These are phyloP conservation scores for Lampropteryx suffumata DNA, from an alignment of 2,888 invertebrate genomes.

Conservation along the genomic window DNA sequence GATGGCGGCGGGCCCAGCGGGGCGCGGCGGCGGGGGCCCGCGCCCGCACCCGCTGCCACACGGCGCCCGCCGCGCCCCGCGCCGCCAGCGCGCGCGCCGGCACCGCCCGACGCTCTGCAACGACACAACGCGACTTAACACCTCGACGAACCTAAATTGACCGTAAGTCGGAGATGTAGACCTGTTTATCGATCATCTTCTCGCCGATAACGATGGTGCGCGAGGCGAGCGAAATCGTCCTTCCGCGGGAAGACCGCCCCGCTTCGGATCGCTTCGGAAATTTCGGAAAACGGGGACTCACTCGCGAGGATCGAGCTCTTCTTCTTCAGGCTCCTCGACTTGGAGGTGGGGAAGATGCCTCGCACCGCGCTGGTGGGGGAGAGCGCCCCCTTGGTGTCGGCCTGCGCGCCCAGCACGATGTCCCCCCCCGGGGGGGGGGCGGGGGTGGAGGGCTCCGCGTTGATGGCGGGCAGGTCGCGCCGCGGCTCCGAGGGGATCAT, in stretches of 20 bases:
- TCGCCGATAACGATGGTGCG: too few relatives aligned
- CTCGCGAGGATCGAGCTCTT: constrained; percentile 89
- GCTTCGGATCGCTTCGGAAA: too few relatives aligned
- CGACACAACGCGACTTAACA: neutral
- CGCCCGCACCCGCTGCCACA: constrained; percentile 57
- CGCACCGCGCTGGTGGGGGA: constrained; percentile 79
- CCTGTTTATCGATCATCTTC: too few relatives aligned
- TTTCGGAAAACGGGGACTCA: too few relatives aligned
- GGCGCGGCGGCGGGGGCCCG: constrained; percentile 16
- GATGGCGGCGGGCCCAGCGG: constrained; percentile 46
- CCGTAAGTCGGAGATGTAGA: too few relatives aligned
- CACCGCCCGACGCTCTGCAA: constrained; percentile 54
- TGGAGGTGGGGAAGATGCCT: constrained; percentile 82
- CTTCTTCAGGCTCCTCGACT: constrained; percentile 86
- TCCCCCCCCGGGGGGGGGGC: constrained; percentile 22
- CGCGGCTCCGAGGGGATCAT: constrained; percentile 53
- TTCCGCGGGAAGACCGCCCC: too few relatives aligned
- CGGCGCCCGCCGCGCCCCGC: constrained; percentile 54
- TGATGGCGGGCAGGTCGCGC: constrained; percentile 57
- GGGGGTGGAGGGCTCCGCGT: constrained; percentile 42
- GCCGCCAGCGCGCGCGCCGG: constrained; percentile 50
- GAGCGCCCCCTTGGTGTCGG: constrained; percentile 35
- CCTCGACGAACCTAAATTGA: too few relatives aligned
- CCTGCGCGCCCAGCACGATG: constrained; percentile 35
- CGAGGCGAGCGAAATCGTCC: too few relatives aligned